Conservation (phyloP, 2,888 invertebrate species). For the Ligdia adustata region DNA sequence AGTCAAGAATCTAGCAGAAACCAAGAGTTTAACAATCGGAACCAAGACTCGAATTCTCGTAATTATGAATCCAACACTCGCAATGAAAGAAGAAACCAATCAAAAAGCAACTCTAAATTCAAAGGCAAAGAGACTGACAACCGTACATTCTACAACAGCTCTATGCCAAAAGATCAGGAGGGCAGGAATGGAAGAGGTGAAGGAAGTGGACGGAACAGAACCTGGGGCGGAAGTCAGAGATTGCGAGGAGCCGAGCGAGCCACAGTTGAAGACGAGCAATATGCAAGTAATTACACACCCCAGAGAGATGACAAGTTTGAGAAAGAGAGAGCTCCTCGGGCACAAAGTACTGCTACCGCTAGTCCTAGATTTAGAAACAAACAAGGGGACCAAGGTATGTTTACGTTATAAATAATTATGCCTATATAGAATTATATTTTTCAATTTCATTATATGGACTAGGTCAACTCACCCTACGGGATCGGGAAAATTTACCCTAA, state of each 20-base stretch:
- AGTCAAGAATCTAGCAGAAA: conserved; percentile 31
- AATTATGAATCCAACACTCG: conserved; percentile 32
- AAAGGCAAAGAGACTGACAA: conserved; percentile 67
- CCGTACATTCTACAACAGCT: conserved; percentile 72
- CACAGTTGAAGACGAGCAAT: conserved; percentile 70
- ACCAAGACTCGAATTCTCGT: conserved; percentile 32
- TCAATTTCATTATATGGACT: too few species aligned
- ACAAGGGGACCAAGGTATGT: conserved; percentile 48
- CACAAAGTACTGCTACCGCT: conserved; percentile 44
- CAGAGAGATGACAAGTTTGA: conserved; percentile 6
- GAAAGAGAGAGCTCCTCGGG: conserved; percentile 36
- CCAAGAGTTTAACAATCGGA: conserved; percentile 18
- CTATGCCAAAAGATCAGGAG: conserved; percentile 66
- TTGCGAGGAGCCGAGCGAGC: conserved; percentile 58
- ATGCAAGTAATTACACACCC: conserved; percentile 63
- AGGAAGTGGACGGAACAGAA: conserved; percentile 39
- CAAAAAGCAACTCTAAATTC: conserved; percentile 57
- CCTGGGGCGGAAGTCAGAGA: conserved; percentile 67
- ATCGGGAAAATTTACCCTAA: too few species aligned
- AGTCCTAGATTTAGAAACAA: conserved; percentile 62
- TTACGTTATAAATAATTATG: too few species aligned
- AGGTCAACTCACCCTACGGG: too few species aligned
- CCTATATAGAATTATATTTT: too few species aligned
- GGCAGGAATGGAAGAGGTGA: conserved; percentile 57
- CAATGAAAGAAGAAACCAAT: conserved; percentile 57